Evolutionary conservation across 2,888 invertebrate species (phyloP).

Genomic region (Lissonota sp.): DNA sequence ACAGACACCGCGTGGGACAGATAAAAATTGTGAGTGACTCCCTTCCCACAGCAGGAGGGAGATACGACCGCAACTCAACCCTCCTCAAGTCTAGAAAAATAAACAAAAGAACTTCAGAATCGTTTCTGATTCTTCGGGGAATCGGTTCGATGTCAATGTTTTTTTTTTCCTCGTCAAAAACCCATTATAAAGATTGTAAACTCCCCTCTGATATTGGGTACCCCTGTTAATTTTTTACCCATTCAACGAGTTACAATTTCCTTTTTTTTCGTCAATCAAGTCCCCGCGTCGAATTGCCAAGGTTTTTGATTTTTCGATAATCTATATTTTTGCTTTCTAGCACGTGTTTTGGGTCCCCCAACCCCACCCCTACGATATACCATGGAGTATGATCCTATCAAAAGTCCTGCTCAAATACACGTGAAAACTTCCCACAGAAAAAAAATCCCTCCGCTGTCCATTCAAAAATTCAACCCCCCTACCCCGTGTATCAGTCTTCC

Average conservation of each 20-base stretch:
- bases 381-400: constrained; percentile 27
- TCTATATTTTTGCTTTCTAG: neutral
- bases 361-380: neutral
- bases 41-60: constrained; percentile 45
- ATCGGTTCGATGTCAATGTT: constrained; percentile 1
- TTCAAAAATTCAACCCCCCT: constrained; percentile 28
- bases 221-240: neutral
- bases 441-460: constrained; percentile 22
- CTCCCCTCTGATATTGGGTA: too few relatives aligned
- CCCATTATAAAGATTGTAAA: too few relatives aligned
- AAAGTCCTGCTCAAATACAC: constrained; percentile 34
- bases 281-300: neutral
- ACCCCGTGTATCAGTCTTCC: constrained; percentile 22
- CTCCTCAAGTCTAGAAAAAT: constrained; percentile 55
- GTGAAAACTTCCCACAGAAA: constrained; percentile 53
- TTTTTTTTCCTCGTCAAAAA: neutral
- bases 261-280: neutral
- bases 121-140: constrained; percentile 20
- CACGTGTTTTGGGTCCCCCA: neutral
- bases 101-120: constrained; percentile 40
- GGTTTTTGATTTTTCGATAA: neutral
- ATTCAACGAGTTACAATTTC: neutral
- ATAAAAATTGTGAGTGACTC: constrained; percentile 47
- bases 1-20: constrained; percentile 52
- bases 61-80: constrained; percentile 19